Base-by-base conservation (phyloP, 2,888 invertebrate genomes). In the Coleophora deauratella region DNA sequence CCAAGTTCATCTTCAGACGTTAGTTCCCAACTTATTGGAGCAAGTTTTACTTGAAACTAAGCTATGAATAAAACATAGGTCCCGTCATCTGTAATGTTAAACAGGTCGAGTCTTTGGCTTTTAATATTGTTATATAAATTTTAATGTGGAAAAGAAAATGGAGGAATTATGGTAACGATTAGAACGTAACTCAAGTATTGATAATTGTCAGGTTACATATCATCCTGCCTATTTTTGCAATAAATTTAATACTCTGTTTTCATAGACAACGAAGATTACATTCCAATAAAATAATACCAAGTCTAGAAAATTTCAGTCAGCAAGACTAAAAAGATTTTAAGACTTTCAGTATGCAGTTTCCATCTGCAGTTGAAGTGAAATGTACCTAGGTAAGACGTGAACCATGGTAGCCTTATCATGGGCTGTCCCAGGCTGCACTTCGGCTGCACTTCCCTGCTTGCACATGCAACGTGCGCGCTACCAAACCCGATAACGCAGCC, bases 401-500 rank as follows among this genome's bases (percentile, higher is more conserved):
- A 12, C 11, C 11, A 11, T 11, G 13, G 8, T n/a, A 33, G 13
- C 13, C n/a, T 33, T 11, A 13, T 13, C 12, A 33, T 12, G 11
- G 33, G 32, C 11, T 33, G 12, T 33, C 33, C 10, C 13, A 13
- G n/a, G 13, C 11, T 33, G 11, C 12, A 12, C 13, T 11, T 33
- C 13, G 33, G 13, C 11, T 33, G 11, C 12, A 12, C 13, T 11
- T 33, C 13, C n/a, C n/a, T 31, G 31, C 31, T n/a, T 11, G n/a
- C 11, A 9, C 10, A 31, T 31, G 31, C 31, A 9, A 9, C 31
- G 57, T 73, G 79, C 80, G 80, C 79, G 47, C 67, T 67, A 69
- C 72, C 77, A 81, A 82, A 84, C 79, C 78, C 71, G 82, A 82
- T 82, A 82, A 82, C 80, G 66, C 69, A 72, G 66, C 64, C 58